These are phyloP conservation scores for Chaetogeoica ovagalla DNA, from an alignment of 2,888 invertebrate genomes.

Conservation along the genomic window DNA sequence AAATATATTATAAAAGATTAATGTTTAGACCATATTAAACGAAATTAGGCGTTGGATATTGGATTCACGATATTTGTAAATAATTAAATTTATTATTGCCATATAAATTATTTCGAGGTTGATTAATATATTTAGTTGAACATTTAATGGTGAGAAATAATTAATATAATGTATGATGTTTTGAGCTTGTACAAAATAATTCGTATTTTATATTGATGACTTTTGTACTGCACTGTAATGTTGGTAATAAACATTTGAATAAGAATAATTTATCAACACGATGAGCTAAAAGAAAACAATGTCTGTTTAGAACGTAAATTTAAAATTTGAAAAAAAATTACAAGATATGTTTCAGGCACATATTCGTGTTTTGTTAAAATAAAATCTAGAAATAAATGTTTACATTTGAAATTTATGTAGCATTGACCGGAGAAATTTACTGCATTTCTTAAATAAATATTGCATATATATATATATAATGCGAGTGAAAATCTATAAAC, in stretches of 20 bases:
- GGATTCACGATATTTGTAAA: not conserved
- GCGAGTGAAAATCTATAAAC: no score
- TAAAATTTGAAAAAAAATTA: not conserved
- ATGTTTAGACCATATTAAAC: no score
- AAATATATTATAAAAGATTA: no score
- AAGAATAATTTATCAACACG: not conserved
- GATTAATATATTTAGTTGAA: not conserved
- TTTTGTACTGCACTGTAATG: not conserved
- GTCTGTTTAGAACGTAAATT: not conserved
- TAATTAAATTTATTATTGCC: not conserved
- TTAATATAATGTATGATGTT: not conserved
- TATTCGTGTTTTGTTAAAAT: not conserved
- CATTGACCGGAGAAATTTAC: no score
- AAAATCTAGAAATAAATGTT: not conserved
- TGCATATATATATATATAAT: no score
- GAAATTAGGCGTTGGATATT: no score
- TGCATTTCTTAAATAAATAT: no score
- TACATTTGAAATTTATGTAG: no score
- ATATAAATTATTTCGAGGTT: not conserved
- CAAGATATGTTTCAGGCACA: not conserved
- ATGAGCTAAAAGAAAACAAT: not conserved
- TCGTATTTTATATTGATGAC: not conserved
- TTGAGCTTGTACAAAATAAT: not conserved
- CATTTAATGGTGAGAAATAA: not conserved
- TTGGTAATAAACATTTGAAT: not conserved